Percentiles rank a stretch among this genome's conserved stretches.
phyloP scores from a whole-genome alignment of 1,140 invertebrate genomes.

The Trypoxylus dichotomus region DNA sequence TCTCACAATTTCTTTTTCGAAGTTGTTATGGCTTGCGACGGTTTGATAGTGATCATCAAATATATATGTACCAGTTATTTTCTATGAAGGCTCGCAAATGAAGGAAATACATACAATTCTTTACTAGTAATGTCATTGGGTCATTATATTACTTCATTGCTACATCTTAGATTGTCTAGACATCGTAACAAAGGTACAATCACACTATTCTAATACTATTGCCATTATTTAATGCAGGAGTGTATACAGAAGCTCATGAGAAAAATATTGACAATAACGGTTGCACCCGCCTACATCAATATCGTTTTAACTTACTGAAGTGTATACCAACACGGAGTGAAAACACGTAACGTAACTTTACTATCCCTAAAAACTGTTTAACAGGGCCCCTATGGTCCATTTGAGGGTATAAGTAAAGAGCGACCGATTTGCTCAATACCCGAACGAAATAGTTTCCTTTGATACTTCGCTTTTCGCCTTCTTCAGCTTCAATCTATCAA shows the following conservation, averaged over 20 bases:
- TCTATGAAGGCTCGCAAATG: too few species aligned
- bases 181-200: too few species aligned
- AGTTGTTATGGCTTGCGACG: too few species aligned
- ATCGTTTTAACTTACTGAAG: neutral
- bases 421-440: neutral
- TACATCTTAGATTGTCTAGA: too few species aligned
- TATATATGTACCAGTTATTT: too few species aligned
- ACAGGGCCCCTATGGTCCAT: neutral
- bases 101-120: too few species aligned
- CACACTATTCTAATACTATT: too few species aligned
- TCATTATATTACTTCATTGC: too few species aligned
- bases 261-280: neutral
- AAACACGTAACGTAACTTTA: neutral
- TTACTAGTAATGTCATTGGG: too few species aligned
- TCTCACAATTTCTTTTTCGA: too few species aligned
- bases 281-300: neutral
- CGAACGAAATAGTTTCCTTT: slow-evolving; percentile 1
- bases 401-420: slow-evolving; percentile 2
- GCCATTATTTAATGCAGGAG: too few species aligned
- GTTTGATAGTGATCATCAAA: too few species aligned
- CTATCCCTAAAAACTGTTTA: slow-evolving; percentile 3
- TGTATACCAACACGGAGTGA: neutral
- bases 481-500: neutral
- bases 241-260: neutral
- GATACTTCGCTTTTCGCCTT: neutral